Percentiles rank a stretch among this genome's conserved stretches.
Evolutionary conservation across 2,797 vertebrate genomes (phyloP).

Genomic region (Linurgus olivaceus): DNA sequence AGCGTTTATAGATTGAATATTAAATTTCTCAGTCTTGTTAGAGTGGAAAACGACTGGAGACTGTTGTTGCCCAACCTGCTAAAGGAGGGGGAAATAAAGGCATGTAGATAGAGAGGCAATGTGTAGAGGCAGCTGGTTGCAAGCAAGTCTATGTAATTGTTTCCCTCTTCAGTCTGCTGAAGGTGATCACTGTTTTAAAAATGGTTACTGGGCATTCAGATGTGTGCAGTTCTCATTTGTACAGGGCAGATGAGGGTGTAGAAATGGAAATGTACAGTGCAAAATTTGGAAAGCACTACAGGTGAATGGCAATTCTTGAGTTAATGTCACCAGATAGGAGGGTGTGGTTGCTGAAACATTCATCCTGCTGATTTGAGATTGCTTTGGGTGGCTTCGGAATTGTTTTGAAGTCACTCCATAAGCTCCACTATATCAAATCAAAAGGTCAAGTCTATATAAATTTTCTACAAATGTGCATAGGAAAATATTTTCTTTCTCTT

Average conservation of each 20-base stretch:
- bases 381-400: neutral
- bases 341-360: slow-evolving; percentile 24
- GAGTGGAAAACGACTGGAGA: neutral
- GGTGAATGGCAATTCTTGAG: neutral
- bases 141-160: neutral
- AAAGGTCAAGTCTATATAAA: neutral
- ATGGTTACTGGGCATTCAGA: neutral
- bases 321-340: neutral
- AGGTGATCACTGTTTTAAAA: neutral
- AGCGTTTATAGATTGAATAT: neutral
- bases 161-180: neutral
- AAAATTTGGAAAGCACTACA: neutral
- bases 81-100: neutral
- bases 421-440: neutral
- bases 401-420: neutral
- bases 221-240: neutral
- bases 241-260: neutral
- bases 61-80: neutral
- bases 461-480: neutral
- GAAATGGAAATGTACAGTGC: neutral
- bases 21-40: neutral
- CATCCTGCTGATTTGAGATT: neutral
- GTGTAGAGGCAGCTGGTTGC: neutral
- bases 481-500: neutral
- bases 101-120: neutral